Base-by-base conservation (phyloP, 1,140 invertebrate genomes). In the Meteorus sp. region DNA sequence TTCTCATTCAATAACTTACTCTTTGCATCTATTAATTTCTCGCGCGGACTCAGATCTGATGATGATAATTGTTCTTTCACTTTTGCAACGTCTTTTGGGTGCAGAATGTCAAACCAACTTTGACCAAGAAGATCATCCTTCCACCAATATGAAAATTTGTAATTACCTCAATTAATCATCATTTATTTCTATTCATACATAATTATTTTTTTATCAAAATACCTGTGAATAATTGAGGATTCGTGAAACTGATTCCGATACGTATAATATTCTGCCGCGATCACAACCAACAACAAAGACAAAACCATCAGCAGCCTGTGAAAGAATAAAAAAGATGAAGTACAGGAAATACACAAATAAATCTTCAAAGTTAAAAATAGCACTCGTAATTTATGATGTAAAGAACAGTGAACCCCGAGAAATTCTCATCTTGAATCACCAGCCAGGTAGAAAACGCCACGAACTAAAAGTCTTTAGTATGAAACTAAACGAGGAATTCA, bases 21-120 rank as follows among this genome's bases (percentile, higher is more conserved):
- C 85, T 95, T 95, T 8, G 92, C 91, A 79, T 96, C 94, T 67
- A 97, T 95, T 15, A 96, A 83, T 62, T 91, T 80, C 78, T 97
- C 93, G 22, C 94, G 79, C 0, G 94, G 92, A 68, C 89, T 91
- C 17, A 95, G 84, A 80, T 97, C 93, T 0, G 92, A 91, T 0
- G 93, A 93, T 0, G 93, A 94, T 0, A 98, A 81, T 73, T 98
- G 95, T 73, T 97, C 94, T 76, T 97, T 98, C 0, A 97, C 92
- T 78, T 96, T 97, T 43, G 88, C 89, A 27, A 97, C 90, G 76
- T 97, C 94, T 76, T 95, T 94, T 0, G 94, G 94, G 77, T 98
- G 94, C 3, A 98, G 79, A 51, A 97, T 94, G 74, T 97, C 94
- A 78, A 97, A 97, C 84, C 93, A 87, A 72, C 92, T 96, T 78